Evolutionary conservation across 2,888 invertebrate species (phyloP), one percentile per base, ranked within the genome.

Genomic region (Oscheius sp.): DNA sequence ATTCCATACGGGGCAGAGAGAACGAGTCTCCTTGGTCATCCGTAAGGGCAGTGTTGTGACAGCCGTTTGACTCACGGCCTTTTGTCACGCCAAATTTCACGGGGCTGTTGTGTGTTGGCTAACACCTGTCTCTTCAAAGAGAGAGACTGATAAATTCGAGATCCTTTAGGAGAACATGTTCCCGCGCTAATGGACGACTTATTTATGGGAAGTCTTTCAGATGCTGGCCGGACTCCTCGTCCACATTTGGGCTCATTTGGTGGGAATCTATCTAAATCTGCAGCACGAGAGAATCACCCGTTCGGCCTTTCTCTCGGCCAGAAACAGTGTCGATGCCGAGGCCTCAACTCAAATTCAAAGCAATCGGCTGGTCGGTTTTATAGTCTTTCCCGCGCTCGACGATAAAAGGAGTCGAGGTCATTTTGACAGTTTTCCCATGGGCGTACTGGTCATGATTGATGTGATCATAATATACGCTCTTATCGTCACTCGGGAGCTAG

Each of bases 171-270:
- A 35, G 60, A 60, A 60, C 60, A 60, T 37, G 60, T 37, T 42
- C 53, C 29, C 53, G n/a, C 60, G n/a, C 60, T 60, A 60, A 60
- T 60, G 60, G 60, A 60, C 60, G 60, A 60, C 60, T 60, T 60
- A 60, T 60, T 60, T 60, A 60, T 60, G 60, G 37, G 60, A 60
- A 13, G 33, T 60, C 1, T 73, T 84, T 71, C 82, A 88, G 88
- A 70, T 88, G 35, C 74, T 88, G 37, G 86, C 88, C 4, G 79
- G 84, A 13, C 73, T 85, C 29, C 79, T 88, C 57, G 82, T 86
- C 9, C 88, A 88, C 78, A 77, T 85, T 57, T 88, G 88, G 88
- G 74, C 80, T 48, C 80, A 86, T 76, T 84, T 87, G 76, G 80
- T 87, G 66, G 85, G 86, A 37, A 80, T 88, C 60, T 88, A 88